phyloP scores from a whole-genome alignment of 2,888 invertebrate species.

The Cosmia trapezina region DNA sequence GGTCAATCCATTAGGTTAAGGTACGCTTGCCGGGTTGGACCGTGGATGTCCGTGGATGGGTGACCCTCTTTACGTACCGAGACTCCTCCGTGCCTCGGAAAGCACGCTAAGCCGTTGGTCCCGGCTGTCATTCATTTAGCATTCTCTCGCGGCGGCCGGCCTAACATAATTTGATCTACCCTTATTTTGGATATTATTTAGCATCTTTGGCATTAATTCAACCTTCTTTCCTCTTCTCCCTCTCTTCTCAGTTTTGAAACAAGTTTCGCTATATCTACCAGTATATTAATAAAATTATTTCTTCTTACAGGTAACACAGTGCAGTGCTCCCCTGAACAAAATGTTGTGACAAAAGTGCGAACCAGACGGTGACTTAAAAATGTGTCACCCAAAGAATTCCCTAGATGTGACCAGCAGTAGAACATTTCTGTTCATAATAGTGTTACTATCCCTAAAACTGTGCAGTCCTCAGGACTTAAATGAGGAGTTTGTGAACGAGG shows the following conservation, averaged over 20 bases:
- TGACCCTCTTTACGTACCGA: too few species aligned
- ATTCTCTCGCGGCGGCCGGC: too few species aligned
- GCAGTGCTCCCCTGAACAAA: conserved; percentile 57
- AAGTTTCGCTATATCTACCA: neutral
- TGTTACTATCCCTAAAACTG: conserved; percentile 84
- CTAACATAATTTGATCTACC: neutral
- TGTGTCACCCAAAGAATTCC: conserved; percentile 82
- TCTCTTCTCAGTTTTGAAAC: neutral
- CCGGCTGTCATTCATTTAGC: too few species aligned
- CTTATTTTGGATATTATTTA: neutral
- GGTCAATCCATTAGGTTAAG: too few species aligned
- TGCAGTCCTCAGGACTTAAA: conserved; percentile 87
- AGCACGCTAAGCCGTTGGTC: too few species aligned
- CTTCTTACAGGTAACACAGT: conserved; percentile 78
- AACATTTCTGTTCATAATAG: conserved; percentile 85
- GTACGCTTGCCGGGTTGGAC: too few species aligned
- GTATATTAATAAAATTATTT: conserved; percentile 12
- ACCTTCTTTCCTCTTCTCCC: neutral
- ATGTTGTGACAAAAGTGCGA: conserved; percentile 80
- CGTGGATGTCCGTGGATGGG: too few species aligned
- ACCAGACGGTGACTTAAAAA: conserved; percentile 71
- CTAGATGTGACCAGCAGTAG: conserved; percentile 81
- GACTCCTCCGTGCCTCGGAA: too few species aligned
- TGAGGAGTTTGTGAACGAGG: conserved; percentile 85
- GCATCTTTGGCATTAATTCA: neutral